phyloP scores from a whole-genome alignment of 2,888 invertebrate species.

The Plagiodera versicolora region DNA sequence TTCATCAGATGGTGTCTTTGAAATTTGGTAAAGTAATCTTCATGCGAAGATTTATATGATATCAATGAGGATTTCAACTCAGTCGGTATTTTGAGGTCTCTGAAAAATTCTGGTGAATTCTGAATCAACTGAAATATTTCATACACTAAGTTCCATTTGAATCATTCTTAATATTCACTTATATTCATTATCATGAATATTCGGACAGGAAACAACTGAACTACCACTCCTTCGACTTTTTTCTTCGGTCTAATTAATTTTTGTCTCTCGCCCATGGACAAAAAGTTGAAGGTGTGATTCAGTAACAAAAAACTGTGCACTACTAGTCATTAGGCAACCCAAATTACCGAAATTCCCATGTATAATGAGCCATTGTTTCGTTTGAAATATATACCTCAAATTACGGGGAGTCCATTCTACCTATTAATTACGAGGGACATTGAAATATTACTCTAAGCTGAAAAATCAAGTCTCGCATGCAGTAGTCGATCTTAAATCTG shows the following conservation, averaged over 20 bases:
- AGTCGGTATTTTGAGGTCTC: no score
- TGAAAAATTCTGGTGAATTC: no score
- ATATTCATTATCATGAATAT: slow-evolving; percentile 19
- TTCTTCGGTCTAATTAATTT: slow-evolving; percentile 21
- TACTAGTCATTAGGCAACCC: slow-evolving; percentile 5
- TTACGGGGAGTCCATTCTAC: background rate
- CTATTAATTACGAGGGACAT: no score
- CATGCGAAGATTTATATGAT: no score
- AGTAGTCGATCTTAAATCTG: slow-evolving; percentile 7
- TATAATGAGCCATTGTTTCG: slow-evolving; percentile 43
- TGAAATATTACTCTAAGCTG: no score
- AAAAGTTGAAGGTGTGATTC: slow-evolving; percentile 15
- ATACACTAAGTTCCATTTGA: no score
- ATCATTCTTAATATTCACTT: background rate
- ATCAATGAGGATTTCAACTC: no score
- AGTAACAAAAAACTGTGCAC: slow-evolving; percentile 20
- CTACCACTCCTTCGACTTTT: slow-evolving; percentile 16
- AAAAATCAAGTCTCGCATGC: no score
- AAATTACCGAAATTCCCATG: slow-evolving; percentile 32
- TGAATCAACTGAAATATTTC: no score
- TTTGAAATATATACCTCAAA: slow-evolving; percentile 22
- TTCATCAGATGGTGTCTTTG: no score
- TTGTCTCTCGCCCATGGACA: slow-evolving; percentile 4
- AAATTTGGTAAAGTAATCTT: no score
- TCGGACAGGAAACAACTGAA: slow-evolving; percentile 24